These are phyloP conservation scores for Corythaixoides concolor DNA, from an alignment of 2,113 vertebrate species.

Conservation along the genomic window DNA sequence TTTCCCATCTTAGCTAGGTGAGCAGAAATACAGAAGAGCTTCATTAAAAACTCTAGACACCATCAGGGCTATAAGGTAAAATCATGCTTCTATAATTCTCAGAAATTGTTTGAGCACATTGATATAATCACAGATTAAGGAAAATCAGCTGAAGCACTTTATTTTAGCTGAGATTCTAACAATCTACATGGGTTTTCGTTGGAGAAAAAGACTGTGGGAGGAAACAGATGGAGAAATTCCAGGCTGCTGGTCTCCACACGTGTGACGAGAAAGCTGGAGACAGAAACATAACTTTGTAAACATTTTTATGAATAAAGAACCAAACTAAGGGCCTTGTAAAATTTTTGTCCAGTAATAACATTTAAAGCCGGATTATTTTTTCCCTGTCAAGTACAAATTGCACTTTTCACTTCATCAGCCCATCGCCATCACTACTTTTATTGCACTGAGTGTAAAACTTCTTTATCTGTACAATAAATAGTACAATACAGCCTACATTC, in stretches of 20 bases:
- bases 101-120: not conserved
- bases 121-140: not conserved
- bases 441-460: not conserved
- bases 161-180: not conserved
- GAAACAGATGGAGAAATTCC: not conserved
- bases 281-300: not conserved
- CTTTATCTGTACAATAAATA: not conserved
- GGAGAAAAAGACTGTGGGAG: not conserved
- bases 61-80: not conserved
- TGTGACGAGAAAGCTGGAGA: not conserved
- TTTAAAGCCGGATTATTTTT: not conserved
- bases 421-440: not conserved
- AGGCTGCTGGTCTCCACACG: not conserved
- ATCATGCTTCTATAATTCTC: rapidly evolving
- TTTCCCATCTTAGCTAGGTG: not conserved
- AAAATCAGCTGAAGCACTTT: not conserved
- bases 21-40: not conserved
- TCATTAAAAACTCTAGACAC: not conserved
- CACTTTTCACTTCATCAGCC: not conserved
- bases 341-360: not conserved
- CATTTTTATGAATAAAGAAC: not conserved
- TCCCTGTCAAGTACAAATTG: not conserved
- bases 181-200: not conserved
- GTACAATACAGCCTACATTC: not conserved
- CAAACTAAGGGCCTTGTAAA: not conserved